These are phyloP conservation scores for Diorhabda elongata DNA, from an alignment of 1,140 invertebrate genomes.

Conservation along the genomic window DNA sequence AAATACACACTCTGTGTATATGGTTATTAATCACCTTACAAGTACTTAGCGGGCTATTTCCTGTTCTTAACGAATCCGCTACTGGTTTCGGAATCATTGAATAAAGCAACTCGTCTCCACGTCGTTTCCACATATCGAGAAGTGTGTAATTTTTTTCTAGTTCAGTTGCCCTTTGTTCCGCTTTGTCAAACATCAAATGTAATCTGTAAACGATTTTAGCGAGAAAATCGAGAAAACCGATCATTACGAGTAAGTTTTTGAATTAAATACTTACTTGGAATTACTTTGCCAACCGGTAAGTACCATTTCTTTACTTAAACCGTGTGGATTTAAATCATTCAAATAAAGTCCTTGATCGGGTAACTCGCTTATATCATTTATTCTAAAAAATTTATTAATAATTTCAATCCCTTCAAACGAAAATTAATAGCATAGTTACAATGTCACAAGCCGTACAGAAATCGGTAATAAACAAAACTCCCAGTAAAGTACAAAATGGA, in stretches of 20 bases:
- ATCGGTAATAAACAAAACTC: too few species aligned
- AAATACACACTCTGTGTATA: neutral
- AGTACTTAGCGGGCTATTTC: constrained; percentile 68
- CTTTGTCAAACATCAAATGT: constrained; percentile 76
- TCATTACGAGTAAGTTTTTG: neutral
- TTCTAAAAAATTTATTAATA: constrained; percentile 51
- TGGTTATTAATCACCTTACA: constrained; percentile 58
- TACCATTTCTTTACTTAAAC: constrained; percentile 78
- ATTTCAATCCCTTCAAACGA: too few species aligned
- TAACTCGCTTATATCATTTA: constrained; percentile 79
- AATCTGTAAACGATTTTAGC: constrained; percentile 49
- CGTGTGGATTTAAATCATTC: constrained; percentile 83
- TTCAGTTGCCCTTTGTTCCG: constrained; percentile 68
- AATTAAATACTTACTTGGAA: constrained; percentile 58
- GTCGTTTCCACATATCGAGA: constrained; percentile 77
- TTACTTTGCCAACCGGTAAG: constrained; percentile 83
- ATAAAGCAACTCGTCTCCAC: constrained; percentile 83
- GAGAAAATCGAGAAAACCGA: neutral
- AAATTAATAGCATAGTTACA: too few species aligned
- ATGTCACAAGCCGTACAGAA: too few species aligned
- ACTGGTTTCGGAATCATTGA: constrained; percentile 86
- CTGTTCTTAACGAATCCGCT: constrained; percentile 64
- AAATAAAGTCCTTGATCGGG: constrained; percentile 72
- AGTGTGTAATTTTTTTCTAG: constrained; percentile 67
- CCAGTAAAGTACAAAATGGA: neutral